Base-by-base conservation (phyloP, 2,113 vertebrate genomes). In the Oncorhynchus nerka region DNA sequence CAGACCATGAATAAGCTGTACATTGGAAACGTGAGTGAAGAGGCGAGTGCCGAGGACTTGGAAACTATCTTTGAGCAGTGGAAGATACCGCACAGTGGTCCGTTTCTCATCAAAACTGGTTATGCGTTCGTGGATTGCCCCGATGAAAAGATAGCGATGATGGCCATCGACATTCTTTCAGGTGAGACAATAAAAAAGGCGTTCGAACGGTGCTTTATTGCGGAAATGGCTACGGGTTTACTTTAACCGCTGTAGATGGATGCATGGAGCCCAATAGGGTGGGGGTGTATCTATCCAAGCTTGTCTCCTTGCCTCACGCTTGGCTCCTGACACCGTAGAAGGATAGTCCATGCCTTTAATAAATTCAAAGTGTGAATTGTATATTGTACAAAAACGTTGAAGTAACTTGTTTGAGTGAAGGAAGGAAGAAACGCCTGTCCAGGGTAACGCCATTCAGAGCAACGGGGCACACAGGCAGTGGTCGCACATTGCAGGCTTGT, bases 101-200 rank as follows among this genome's bases (percentile, higher is more conserved):
- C 96, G 84, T 98, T 99, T 89, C 93, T 99, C 75, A 91, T 99
- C 84, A 99, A 98, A 95, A 96, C 93, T 65, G 97, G 97, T 85
- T 99, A 98, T 90, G 97, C 97, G 88, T 99, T 99, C 91, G 97
- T 99, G 91, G 97, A 99, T 92, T 99, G 97, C 92, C 97, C 97
- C 75, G 97, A 99, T 92, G 97, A 99, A 79, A 95, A 95, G 92
- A 94, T 95, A 90, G 97, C 97, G 68, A 98, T 98, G 95, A 97
- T 95, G 94, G 97, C 97, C 93, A 99, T 99, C 90, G 97, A 99
- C 85, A 91, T 94, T 87, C 94, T 99, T 93, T 99, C 97, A 97
- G 97, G 97, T 99, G 95, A 95, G 95, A 66, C 2, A 20, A 68
- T 30, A 9, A n/a, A 24, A n/a, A 70, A 67, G 68, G 78, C 22